Conservation (phyloP, 2,888 invertebrate genomes). For the Drosophila maculinotata region DNA sequence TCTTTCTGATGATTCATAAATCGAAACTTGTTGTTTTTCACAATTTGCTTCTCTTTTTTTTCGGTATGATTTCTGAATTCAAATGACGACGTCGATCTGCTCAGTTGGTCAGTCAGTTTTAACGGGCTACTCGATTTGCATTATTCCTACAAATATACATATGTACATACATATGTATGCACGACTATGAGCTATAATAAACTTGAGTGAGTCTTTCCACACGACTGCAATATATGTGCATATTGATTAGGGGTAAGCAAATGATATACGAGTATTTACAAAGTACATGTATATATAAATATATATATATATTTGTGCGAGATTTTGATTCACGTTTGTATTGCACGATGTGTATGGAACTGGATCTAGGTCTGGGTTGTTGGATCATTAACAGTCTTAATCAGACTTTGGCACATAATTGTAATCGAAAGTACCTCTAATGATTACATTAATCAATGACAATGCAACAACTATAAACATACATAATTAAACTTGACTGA, state of each 20-base stretch:
- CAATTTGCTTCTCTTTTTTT: slow-evolving; percentile 2
- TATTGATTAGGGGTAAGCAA: slow-evolving; percentile 55
- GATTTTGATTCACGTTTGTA: slow-evolving; percentile 13
- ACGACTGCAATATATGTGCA: slow-evolving; percentile 65
- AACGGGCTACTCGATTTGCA: slow-evolving; percentile 39
- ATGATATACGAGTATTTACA: slow-evolving; percentile 11
- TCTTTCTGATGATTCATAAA: slow-evolving; percentile 40
- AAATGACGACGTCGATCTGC: slow-evolving; percentile 29
- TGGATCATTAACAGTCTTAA: slow-evolving; percentile 7
- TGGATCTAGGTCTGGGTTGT: slow-evolving; percentile 46
- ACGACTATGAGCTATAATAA: slow-evolving; percentile 40
- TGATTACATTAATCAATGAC: not conserved
- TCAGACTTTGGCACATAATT: slow-evolving; percentile 16
- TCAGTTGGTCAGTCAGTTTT: slow-evolving; percentile 23
- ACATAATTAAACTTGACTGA: not conserved
- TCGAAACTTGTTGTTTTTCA: slow-evolving; percentile 23
- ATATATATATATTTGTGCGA: not conserved
- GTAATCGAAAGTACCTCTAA: not conserved
- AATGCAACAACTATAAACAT: not conserved
- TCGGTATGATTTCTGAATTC: slow-evolving; percentile 24
- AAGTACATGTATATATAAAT: not conserved
- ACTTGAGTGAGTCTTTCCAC: slow-evolving; percentile 41
- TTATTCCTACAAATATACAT: slow-evolving; percentile 22
- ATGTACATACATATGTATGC: slow-evolving; percentile 3
- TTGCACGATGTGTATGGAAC: slow-evolving; percentile 9